Conservation (phyloP, 2,113 vertebrate species). For the Dunckerocampus dactyliophorus region DNA sequence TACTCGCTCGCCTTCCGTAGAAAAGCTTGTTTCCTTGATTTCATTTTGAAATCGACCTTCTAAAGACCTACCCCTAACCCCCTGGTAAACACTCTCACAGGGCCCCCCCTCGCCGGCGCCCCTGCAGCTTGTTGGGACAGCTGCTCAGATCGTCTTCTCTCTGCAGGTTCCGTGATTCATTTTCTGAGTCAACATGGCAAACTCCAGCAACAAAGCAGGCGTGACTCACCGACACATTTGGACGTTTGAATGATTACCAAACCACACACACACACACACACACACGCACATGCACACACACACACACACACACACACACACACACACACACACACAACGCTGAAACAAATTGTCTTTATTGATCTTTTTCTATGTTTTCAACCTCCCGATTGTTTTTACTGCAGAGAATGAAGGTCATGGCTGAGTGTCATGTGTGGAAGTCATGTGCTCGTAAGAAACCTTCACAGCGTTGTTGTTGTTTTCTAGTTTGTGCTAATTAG, state of each 20-base stretch:
- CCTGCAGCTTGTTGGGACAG: slow-evolving; percentile 72
- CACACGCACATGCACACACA: background rate
- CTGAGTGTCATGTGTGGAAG: no score
- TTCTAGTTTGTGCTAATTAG: no score
- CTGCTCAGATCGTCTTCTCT: slow-evolving; percentile 71
- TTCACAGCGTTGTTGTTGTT: no score
- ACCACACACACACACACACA: background rate
- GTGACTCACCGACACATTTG: slow-evolving; percentile 49
- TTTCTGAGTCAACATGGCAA: slow-evolving; percentile 67
- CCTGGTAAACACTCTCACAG: slow-evolving; percentile 33
- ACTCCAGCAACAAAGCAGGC: slow-evolving; percentile 32
- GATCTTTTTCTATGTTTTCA: no score
- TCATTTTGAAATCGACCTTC: slow-evolving; percentile 17
- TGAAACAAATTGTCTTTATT: no score
- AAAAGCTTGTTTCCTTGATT: slow-evolving; percentile 47
- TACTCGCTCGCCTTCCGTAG: slow-evolving; percentile 41
- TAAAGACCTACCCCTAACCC: background rate
- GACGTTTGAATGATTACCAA: slow-evolving; percentile 20
- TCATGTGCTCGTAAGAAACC: no score
- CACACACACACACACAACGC: background rate
- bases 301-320: background rate
- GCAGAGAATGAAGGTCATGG: no score
- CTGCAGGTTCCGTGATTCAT: slow-evolving; percentile 71
- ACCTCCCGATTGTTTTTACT: no score
- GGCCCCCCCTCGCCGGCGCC: background rate